Base-by-base conservation (phyloP, 2,797 vertebrate species). In the Mormyrops boulengeri region DNA sequence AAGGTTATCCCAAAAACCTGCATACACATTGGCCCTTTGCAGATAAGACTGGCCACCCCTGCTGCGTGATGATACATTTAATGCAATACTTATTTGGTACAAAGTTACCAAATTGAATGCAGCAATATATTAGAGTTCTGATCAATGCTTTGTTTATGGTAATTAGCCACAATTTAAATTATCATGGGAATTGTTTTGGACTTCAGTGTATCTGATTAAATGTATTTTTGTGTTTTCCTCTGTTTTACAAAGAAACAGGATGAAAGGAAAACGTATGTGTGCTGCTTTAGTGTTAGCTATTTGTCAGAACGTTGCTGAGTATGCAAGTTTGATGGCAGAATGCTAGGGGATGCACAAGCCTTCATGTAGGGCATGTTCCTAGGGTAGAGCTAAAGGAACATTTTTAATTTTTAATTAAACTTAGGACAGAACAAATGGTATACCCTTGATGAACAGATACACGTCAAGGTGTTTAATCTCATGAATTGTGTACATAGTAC, bases 311-410 rank as follows among this genome's bases (percentile, higher is more conserved):
- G 9, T 66, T 66, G 22, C 60, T n/a, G 7, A 60, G n/a, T 22
- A 26, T 60, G 57, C 9, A 66, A 26, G 22, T 62, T 26, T 0
- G 2, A 9, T 8, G 60, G 60, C n/a, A 62, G 22, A 26, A 99
- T 89, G 97, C 97, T 0, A 98, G 98, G 19, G 98, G 98, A 86
- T 97, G 96, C 57, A 99, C 98, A 26, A 0, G 97, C 98, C 73
- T 99, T 99, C 93, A 96, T 99, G 95, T 95, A 98, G 0, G 97
- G 96, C 91, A 99, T 0, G 92, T 97, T 90, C 97, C 97, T 0
- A 97, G 97, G 47, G 93, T 97, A 60, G 95, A 99, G 97, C 98
- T 99, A 95, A 97, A 60, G 9, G 0, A 19, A 84, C 17, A 47
- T 49, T 84, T 44, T 3, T 8, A 2, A 80, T 22, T 84, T 44